phyloP scores from a whole-genome alignment of 1,140 invertebrate genomes.

The Pristionchus pacificus region DNA sequence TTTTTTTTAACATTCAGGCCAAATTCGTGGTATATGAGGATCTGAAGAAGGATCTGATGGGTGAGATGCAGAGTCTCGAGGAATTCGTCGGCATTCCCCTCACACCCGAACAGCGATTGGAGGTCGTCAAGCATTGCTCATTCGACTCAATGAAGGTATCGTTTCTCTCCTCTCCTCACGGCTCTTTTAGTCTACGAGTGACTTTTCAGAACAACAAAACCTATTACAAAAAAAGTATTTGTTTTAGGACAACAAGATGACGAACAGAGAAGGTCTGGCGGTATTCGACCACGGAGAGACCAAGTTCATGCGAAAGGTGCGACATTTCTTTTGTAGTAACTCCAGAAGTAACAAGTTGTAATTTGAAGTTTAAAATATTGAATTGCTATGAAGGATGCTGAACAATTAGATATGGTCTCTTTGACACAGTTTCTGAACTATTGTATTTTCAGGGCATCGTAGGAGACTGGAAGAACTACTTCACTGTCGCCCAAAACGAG shows the following conservation, averaged over 20 bases:
- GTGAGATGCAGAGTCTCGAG: constrained; percentile 55
- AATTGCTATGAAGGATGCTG: background rate
- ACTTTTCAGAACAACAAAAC: no score
- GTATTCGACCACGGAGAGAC: constrained; percentile 38
- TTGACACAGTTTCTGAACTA: no score
- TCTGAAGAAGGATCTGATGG: constrained; percentile 54
- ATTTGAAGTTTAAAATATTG: no score
- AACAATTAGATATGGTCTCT: background rate
- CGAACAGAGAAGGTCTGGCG: constrained; percentile 65
- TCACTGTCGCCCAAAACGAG: constrained; percentile 58
- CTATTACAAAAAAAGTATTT: no score
- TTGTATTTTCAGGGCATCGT: no score
- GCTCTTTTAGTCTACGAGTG: no score
- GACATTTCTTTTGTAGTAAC: no score
- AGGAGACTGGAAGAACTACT: constrained; percentile 62
- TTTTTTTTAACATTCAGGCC: background rate
- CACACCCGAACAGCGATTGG: constrained; percentile 47
- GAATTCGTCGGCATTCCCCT: constrained; percentile 60
- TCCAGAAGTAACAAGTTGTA: no score
- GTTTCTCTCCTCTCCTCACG: no score
- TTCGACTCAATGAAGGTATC: constrained; percentile 69
- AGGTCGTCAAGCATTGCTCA: constrained; percentile 58
- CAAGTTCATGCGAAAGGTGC: constrained; percentile 41
- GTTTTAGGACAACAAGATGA: constrained; percentile 45
- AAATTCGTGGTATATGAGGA: constrained; percentile 63